Evolutionary conservation across 2,797 vertebrate genomes (phyloP), one percentile per base, ranked within the genome.

Genomic region (Paguma larvata): DNA sequence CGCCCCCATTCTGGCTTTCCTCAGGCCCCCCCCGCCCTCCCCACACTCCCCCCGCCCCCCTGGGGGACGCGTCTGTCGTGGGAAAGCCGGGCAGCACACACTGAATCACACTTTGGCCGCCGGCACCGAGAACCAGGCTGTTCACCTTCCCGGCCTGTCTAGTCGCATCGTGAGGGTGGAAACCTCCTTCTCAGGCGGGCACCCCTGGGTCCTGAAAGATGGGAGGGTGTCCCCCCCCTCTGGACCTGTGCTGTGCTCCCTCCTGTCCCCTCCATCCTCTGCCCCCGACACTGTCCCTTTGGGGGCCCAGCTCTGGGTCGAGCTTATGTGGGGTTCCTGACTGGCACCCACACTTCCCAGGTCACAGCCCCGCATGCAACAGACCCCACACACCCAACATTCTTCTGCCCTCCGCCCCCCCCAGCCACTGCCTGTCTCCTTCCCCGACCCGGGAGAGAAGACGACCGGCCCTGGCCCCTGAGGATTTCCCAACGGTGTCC

Each of bases 221-320:
- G 1, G 88, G 62, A 79, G 7, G 51, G 38, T 25, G 38, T 27
- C 62, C 73, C 38, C 6, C n/a, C 73, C 30, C 23, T 4, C n/a
- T 1, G 7, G 6, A 16, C 16, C 16, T 44, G 32, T n/a, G 7
- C 44, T 2, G 32, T 16, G 44, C 6, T 3, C 12, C 12, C 14
- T 56, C 63, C 19, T 1, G 0, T 18, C 12, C 1, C 5, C 9
- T 8, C 77, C 23, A 6, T 23, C 27, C 34, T 23, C 18, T 34
- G 5, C 18, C 23, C 3, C 27, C 12, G 75, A 68, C 3, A 0
- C 13, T 4, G 25, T 30, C 34, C 19, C 63, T 10, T 0, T 0
- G 1, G 13, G 18, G n/a, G 27, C 46, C 48, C 8, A 1, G n/a
- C 78, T 53, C 53, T 18, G 2, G 53, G 53, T 56, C 6, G 18